Percentiles rank a stretch among this genome's conserved stretches.
Evolutionary conservation across 2,888 invertebrate species (phyloP).

Genomic region (Caenorhabditis japonica): DNA sequence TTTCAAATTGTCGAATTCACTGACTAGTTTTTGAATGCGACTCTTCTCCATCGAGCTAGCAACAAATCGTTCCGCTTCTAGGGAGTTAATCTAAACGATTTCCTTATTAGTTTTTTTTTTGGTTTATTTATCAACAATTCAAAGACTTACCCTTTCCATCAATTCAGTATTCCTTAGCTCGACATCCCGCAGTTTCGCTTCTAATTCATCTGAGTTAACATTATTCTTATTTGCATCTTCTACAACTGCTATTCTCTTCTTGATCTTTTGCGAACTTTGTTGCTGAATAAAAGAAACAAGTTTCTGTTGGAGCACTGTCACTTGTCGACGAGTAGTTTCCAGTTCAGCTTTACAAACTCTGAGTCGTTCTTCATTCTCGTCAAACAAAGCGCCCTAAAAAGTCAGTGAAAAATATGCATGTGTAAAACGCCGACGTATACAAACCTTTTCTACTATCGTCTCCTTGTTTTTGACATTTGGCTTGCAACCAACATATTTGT

Average conservation of each 20-base stretch:
- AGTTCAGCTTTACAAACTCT: slow-evolving; percentile 68
- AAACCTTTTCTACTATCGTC: slow-evolving; percentile 67
- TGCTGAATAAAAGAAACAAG: slow-evolving; percentile 61
- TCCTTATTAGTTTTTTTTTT: no score
- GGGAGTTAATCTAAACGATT: slow-evolving; percentile 44
- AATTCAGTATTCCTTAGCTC: slow-evolving; percentile 46
- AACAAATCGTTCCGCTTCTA: slow-evolving; percentile 63
- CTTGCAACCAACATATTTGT: slow-evolving; percentile 75
- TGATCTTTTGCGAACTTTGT: slow-evolving; percentile 40
- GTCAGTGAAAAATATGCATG: neutral
- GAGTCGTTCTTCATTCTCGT: slow-evolving; percentile 68
- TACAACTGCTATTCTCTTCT: slow-evolving; percentile 36
- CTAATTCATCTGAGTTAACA: slow-evolving; percentile 23
- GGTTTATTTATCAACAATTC: no score
- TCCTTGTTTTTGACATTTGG: slow-evolving; percentile 66
- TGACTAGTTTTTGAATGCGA: slow-evolving; percentile 66
- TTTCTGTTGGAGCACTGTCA: slow-evolving; percentile 72
- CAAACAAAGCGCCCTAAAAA: slow-evolving; percentile 69
- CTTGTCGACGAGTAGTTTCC: slow-evolving; percentile 67
- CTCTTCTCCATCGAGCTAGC: slow-evolving; percentile 59
- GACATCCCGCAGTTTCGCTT: slow-evolving; percentile 26
- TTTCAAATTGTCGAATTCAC: slow-evolving; percentile 72
- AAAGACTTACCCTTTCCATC: slow-evolving; percentile 19
- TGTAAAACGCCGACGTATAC: no score
- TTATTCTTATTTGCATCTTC: slow-evolving; percentile 39